These are phyloP conservation scores for Phyllotreta striolata DNA, from an alignment of 2,888 invertebrate genomes.

Conservation along the genomic window DNA sequence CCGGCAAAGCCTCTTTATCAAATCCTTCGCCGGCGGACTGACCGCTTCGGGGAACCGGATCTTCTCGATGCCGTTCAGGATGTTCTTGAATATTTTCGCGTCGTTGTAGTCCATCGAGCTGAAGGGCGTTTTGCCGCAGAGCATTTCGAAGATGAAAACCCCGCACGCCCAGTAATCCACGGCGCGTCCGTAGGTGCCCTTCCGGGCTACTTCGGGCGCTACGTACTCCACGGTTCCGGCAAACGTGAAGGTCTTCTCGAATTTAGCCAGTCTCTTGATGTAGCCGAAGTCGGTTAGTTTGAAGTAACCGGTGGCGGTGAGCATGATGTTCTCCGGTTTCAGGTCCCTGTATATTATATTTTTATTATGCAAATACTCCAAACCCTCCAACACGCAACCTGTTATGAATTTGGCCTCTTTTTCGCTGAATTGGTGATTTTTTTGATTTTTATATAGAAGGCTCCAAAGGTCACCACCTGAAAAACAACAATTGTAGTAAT, in stretches of 20 bases:
- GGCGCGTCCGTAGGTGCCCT: conserved; percentile 80
- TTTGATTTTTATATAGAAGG: conserved; percentile 78
- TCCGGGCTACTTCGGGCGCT: conserved; percentile 87
- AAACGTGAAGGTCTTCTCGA: conserved; percentile 89
- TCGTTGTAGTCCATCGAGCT: conserved; percentile 72
- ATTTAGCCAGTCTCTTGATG: conserved; percentile 78
- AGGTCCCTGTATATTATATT: conserved; percentile 86
- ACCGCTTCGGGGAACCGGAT: conserved; percentile 75
- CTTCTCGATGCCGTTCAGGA: conserved; percentile 67
- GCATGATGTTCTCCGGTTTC: conserved; percentile 91
- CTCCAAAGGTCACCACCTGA: conserved; percentile 89
- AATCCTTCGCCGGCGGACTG: conserved; percentile 76
- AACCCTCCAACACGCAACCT: conserved; percentile 87
- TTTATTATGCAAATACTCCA: conserved; percentile 84
- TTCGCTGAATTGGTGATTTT: conserved; percentile 74
- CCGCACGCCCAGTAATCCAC: conserved; percentile 95
- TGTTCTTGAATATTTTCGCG: conserved; percentile 90
- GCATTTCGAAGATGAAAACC: conserved; percentile 83
- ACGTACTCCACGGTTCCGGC: conserved; percentile 93
- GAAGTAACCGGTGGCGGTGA: conserved; percentile 83
- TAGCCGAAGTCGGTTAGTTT: conserved; percentile 97
- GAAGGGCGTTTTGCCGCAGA: conserved; percentile 88
- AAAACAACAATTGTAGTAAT: neutral
- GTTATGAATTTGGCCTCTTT: conserved; percentile 84
- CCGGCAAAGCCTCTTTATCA: conserved; percentile 85